Evolutionary conservation across 1,140 invertebrate species (phyloP), one percentile per base, ranked within the genome.

Genomic region (Drosophila leontia): DNA sequence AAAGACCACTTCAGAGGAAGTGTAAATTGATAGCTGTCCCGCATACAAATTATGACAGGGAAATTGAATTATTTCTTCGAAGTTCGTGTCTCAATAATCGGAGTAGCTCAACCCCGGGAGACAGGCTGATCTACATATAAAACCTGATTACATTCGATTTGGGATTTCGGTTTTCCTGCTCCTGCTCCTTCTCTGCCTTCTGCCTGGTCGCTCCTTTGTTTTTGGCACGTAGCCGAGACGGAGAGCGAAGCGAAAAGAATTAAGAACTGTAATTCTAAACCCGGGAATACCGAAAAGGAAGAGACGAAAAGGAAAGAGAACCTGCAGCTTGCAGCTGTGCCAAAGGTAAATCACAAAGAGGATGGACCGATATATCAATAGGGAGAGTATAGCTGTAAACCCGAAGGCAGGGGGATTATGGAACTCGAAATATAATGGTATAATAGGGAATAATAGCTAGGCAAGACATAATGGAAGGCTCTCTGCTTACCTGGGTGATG

Each of bases 401-500:
- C 67, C 71, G 29, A 51, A 32, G 60, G n/a, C 60, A 69, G 64
- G 42, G 56, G 42, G 74, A 56, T 71, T 71, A 72, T 59, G 45
- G 23, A 19, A 57, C 47, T 47, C 56, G n/a, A 13, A 44, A 47
- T 17, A 62, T 37, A 32, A 68, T 41, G 58, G 29, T n/a, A 50
- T 41, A 44, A 39, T 62, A 50, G 35, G 32, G n/a, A 56, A 55
- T 50, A 45, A 51, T 61, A 42, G 39, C 29, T 35, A 26, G 32
- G 17, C 37, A 41, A 35, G 29, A 29, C 34, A 56, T 56, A 59
- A 56, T 56, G 65, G 32, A 56, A 48, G 62, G 26, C 65, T 60
- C 35, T 72, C 58, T 65, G 67, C 78, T 93, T 94, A 98, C 97
- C 96, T 98, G 97, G 70, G 97, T 98, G 15, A 98, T 96, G 3